phyloP scores from a whole-genome alignment of 2,888 invertebrate species.

The Drosophila villosipedis region DNA sequence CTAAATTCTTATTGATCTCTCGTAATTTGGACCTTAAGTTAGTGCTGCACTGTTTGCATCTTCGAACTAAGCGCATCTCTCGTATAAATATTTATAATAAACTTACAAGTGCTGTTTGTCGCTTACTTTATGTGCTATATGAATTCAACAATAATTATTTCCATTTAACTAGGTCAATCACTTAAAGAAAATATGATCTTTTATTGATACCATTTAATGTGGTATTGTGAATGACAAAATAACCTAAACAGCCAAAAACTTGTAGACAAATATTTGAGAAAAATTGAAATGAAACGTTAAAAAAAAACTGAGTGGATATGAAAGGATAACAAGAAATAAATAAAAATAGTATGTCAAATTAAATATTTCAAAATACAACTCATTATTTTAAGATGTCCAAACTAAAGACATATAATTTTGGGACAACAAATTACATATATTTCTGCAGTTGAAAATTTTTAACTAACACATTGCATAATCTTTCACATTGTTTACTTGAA shows the following conservation, averaged over 20 bases:
- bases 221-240: not conserved
- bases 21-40: conserved; percentile 2
- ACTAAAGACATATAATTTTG: not conserved
- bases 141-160: not conserved
- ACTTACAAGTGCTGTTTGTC: conserved; percentile 7
- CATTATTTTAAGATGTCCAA: not conserved
- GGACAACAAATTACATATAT: not conserved
- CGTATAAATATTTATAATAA: conserved; percentile 19
- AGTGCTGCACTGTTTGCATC: not conserved
- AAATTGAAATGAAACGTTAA: not conserved
- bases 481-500: not conserved
- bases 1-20: conserved; percentile 5
- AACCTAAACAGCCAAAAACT: not conserved
- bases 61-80: not conserved
- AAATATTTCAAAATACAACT: not conserved
- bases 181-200: not conserved
- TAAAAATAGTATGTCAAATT: not conserved
- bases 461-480: not conserved
- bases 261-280: not conserved
- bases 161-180: conserved; percentile 10
- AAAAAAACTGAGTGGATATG: too few relatives aligned
- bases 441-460: not conserved
- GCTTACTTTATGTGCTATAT: not conserved
- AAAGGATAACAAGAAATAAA: not conserved
- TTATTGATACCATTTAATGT: not conserved